Evolutionary conservation across 2,888 invertebrate genomes (phyloP).

Genomic region (Pterobdella sp.): DNA sequence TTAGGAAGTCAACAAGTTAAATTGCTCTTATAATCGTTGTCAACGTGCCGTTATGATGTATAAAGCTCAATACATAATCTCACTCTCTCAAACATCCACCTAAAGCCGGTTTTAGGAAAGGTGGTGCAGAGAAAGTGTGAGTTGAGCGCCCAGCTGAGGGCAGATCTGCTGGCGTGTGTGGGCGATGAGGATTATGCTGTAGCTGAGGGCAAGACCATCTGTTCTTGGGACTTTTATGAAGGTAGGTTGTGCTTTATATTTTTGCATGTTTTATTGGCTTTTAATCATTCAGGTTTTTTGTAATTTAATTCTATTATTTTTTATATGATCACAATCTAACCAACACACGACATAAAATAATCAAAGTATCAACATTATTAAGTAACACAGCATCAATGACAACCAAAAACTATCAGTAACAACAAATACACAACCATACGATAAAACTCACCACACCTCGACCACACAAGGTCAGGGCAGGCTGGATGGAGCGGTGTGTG

Average conservation of each 20-base stretch:
- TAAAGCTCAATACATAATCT: too few species aligned
- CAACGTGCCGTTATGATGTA: too few species aligned
- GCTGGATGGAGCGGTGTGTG: constrained; percentile 89
- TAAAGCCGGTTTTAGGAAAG: constrained; percentile 46
- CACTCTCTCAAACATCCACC: constrained; percentile 1
- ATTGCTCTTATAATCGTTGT: too few species aligned
- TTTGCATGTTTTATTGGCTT: not conserved
- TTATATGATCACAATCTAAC: not conserved
- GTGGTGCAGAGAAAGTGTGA: constrained; percentile 62
- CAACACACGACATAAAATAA: not conserved
- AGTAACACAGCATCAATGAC: not conserved
- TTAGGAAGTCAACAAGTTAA: too few species aligned
- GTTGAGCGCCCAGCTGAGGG: constrained; percentile 70
- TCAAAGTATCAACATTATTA: not conserved
- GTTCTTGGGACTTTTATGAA: constrained; percentile 95
- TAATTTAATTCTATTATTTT: not conserved
- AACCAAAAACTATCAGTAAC: too few species aligned
- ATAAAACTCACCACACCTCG: not conserved
- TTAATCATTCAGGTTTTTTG: not conserved
- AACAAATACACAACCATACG: too few species aligned
- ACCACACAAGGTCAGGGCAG: constrained; percentile 74
- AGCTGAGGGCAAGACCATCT: constrained; percentile 83
- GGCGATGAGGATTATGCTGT: constrained; percentile 56
- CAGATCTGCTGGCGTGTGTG: constrained; percentile 69
- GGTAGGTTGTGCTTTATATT: constrained; percentile 38